Percentiles rank a stretch among this genome's conserved stretches.
Conservation (phyloP, 2,888 invertebrate genomes). For the Epiblema foenella region DNA sequence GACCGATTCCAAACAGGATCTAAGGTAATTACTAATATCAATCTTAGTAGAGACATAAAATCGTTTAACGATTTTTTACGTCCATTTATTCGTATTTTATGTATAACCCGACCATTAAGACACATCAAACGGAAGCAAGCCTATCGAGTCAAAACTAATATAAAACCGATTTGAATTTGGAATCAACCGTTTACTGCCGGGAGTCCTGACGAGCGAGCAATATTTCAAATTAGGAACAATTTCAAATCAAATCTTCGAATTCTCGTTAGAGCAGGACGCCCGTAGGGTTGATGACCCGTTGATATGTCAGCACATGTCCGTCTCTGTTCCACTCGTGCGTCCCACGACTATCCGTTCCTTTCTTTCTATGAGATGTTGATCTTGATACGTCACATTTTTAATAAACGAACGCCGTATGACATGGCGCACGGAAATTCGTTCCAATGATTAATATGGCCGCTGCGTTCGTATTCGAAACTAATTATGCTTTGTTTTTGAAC, state of each 20-base stretch:
- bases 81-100: conserved; percentile 68
- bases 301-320: conserved; percentile 79
- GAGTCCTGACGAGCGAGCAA: conserved; percentile 69
- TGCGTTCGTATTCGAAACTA: conserved; percentile 76
- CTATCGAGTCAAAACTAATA: conserved; percentile 69
- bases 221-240: conserved; percentile 84
- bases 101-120: conserved; percentile 65
- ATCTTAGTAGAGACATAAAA: conserved; percentile 70
- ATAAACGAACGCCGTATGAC: conserved; percentile 84
- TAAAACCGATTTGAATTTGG: conserved; percentile 70
- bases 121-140: conserved; percentile 77
- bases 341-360: conserved; percentile 65
- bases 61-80: conserved; percentile 67
- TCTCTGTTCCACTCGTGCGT: conserved; percentile 67
- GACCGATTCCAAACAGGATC: conserved; percentile 30
- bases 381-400: conserved; percentile 85
- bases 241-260: conserved; percentile 83
- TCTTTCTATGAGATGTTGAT: conserved; percentile 81
- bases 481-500: conserved; percentile 82
- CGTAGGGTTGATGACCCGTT: conserved; percentile 84
- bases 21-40: conserved; percentile 57
- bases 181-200: conserved; percentile 63
- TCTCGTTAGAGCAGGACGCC: conserved; percentile 84
- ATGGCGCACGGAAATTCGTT: conserved; percentile 83
- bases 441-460: conserved; percentile 83